These are phyloP conservation scores for Oscheius sp. DNA, from an alignment of 2,888 invertebrate genomes.

Conservation along the genomic window DNA sequence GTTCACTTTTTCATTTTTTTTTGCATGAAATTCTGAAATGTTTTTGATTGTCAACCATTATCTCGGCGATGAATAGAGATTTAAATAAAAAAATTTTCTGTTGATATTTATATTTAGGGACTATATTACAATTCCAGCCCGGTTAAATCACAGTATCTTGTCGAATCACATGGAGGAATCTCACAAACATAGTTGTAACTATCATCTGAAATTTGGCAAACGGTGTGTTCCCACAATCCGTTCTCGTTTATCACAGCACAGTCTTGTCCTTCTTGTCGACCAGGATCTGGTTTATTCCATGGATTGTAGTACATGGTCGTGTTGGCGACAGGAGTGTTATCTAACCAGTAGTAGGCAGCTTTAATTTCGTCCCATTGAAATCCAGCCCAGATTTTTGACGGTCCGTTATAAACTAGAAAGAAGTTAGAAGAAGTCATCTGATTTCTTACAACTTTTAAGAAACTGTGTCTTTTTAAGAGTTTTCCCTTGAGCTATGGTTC, in stretches of 20 bases:
- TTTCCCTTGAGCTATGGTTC: constrained; percentile 1
- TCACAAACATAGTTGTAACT: constrained; percentile 22
- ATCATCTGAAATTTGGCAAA: not conserved
- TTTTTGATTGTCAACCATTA: too few relatives aligned
- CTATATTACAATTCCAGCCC: too few relatives aligned
- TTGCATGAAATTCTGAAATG: too few relatives aligned
- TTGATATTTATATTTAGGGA: too few relatives aligned
- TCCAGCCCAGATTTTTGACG: not conserved
- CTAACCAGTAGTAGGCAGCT: constrained; percentile 3
- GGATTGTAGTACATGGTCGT: not conserved
- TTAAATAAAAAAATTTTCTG: too few relatives aligned
- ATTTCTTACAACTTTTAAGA: not conserved
- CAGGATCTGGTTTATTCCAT: not conserved
- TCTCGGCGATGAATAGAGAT: too few relatives aligned
- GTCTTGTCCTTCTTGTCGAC: not conserved
- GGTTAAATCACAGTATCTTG: constrained; percentile 16
- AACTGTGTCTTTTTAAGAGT: constrained; percentile 6
- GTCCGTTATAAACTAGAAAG: not conserved
- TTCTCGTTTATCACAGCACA: constrained; percentile 5
- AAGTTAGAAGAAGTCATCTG: not conserved
- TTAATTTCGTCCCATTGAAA: not conserved
- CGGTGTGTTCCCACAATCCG: not conserved
- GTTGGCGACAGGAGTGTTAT: not conserved
- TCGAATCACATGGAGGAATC: constrained; percentile 9
- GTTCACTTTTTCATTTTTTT: too few relatives aligned